Evolutionary conservation across 2,113 vertebrate species (phyloP), one percentile per base, ranked within the genome.

Genomic region (Apteryx owenii): DNA sequence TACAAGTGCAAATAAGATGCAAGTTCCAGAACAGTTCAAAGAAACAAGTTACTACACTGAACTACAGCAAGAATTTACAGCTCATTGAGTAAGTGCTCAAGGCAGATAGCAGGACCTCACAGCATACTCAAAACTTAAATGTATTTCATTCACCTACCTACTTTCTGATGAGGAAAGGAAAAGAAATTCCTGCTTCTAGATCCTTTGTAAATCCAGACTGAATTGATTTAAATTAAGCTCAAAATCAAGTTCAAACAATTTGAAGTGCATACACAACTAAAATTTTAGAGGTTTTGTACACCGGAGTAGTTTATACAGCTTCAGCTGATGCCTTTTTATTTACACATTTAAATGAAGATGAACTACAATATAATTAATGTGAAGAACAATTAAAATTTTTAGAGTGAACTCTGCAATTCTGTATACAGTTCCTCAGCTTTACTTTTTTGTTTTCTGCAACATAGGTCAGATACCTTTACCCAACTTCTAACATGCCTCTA

Each of bases 61-160:
- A 50, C 70, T 60, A 75, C 12, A 81, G 23, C n/a, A 85, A 73
- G 36, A 93, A 83, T 31, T 20, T 61, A 0, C 0, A 62, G 18
- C 44, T 85, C 46, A 31, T 21, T 11, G 6, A 79, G n/a, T 4
- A 62, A 17, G 11, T 46, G 48, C 21, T 25, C 0, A 0, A 85
- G 88, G 44, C 23, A 77, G 33, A 31, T 16, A 51, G 0, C 2
- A 12, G 28, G 9, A 77, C 22, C 58, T 81, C 82, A 64, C 6
- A 62, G 48, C 29, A 65, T 11, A 51, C 33, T 29, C 33, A 15
- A 93, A 56, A 58, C 23, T 28, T 62, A 1, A 60, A 48, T 36
- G 36, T 7, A 15, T 68, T 89, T 84, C 3, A 5, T 9, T 79
- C 21, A 50, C 9, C 23, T 61, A 56, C 23, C 20, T 56, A 4